Conservation (phyloP, 1,140 invertebrate genomes). For the Whitmania pigra region DNA sequence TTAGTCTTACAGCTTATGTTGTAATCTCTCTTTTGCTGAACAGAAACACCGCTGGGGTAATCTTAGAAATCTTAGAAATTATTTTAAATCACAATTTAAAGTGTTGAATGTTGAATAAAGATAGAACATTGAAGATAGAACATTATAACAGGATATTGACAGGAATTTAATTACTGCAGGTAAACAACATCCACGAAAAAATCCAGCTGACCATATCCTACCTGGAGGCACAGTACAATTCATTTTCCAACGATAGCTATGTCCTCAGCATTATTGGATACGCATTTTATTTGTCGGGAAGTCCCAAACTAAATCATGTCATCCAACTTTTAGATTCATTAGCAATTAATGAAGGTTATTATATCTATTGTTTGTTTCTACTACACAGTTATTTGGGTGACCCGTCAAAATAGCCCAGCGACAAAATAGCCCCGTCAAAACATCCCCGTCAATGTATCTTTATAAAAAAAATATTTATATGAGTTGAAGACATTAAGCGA, state of each 20-base stretch:
- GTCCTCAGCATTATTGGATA: background rate
- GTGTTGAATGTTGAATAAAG: background rate
- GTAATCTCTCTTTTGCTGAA: slow-evolving; percentile 53
- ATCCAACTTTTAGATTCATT: background rate
- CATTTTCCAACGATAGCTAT: background rate
- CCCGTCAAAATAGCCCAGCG: too few species aligned
- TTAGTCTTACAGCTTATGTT: slow-evolving; percentile 37
- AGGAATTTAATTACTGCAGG: background rate
- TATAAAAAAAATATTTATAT: too few species aligned
- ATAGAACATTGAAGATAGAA: too few species aligned
- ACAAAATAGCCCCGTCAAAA: too few species aligned
- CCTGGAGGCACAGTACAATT: background rate
- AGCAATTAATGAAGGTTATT: background rate
- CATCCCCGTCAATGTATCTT: too few species aligned
- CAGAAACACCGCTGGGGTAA: background rate
- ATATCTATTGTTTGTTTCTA: background rate
- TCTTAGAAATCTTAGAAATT: background rate
- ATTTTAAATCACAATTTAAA: background rate
- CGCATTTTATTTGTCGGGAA: background rate
- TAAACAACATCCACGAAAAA: background rate
- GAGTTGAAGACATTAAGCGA: too few species aligned
- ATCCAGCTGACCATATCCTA: background rate
- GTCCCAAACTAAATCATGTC: background rate
- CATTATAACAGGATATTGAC: too few species aligned
- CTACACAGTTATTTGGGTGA: too few species aligned